Percentiles rank a stretch among this genome's conserved stretches.
Conservation (phyloP, 2,888 invertebrate species). For the Drosophila demipolita region DNA sequence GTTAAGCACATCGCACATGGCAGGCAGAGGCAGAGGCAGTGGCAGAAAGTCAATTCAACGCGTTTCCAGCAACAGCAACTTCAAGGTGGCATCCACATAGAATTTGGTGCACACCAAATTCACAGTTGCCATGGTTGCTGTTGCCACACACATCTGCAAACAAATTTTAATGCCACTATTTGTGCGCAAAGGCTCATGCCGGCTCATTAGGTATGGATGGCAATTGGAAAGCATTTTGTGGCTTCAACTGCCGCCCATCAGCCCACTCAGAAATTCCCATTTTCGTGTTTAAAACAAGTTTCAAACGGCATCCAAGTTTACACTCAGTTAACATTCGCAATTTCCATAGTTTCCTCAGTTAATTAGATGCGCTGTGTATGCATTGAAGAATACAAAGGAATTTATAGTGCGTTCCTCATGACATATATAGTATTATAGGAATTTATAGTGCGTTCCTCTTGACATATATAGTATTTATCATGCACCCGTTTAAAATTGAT, state of each 20-base stretch:
- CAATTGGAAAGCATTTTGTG: conserved; percentile 46
- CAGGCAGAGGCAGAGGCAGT: not conserved
- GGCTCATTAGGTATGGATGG: conserved; percentile 67
- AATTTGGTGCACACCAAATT: conserved; percentile 35
- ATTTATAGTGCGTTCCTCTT: no score
- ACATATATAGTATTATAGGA: not conserved
- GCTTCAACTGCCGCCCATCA: not conserved
- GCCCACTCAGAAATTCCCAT: conserved; percentile 11
- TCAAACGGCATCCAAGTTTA: conserved; percentile 13
- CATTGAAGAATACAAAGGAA: not conserved
- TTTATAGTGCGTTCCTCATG: not conserved
- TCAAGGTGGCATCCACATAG: conserved; percentile 31
- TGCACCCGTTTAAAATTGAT: not conserved
- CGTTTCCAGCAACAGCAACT: conserved; percentile 1
- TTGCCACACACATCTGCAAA: conserved; percentile 15
- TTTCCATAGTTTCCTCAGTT: conserved; percentile 48
- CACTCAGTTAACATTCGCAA: conserved; percentile 39
- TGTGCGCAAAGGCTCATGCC: conserved; percentile 36
- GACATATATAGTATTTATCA: no score
- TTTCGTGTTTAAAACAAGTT: conserved; percentile 24
- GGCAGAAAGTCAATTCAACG: conserved; percentile 1
- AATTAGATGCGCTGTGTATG: conserved; percentile 49
- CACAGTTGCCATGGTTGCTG: conserved; percentile 26
- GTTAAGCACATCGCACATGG: conserved; percentile 61
- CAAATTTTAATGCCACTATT: conserved; percentile 48